Evolutionary conservation across 2,888 invertebrate genomes (phyloP).

Genomic region (Onthophagus sagittarius): DNA sequence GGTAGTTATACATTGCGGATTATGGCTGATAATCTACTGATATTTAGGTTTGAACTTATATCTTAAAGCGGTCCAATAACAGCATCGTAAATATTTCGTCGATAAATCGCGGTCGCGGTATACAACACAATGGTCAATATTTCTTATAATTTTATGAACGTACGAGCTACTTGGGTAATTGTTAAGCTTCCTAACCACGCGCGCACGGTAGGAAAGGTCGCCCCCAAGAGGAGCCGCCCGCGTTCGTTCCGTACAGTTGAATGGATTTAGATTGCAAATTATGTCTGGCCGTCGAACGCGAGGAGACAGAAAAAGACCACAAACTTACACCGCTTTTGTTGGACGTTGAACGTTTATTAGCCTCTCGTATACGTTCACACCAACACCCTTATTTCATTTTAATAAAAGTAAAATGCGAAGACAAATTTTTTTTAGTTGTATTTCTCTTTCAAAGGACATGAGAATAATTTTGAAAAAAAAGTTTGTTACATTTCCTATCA

Average conservation of each 20-base stretch:
- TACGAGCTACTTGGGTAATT: slow-evolving; percentile 27
- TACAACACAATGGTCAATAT: slow-evolving; percentile 28
- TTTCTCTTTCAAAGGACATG: background rate
- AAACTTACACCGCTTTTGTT: slow-evolving; percentile 22
- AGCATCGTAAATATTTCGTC: background rate
- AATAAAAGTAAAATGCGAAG: no score
- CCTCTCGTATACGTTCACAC: slow-evolving; percentile 15
- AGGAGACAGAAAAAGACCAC: slow-evolving; percentile 23
- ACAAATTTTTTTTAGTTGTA: no score
- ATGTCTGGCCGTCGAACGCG: slow-evolving; percentile 30
- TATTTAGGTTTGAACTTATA: background rate
- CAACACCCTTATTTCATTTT: background rate
- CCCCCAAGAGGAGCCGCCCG: slow-evolving; percentile 24
- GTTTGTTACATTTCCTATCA: background rate
- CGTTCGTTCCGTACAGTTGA: slow-evolving; percentile 26
- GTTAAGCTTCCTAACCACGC: slow-evolving; percentile 32
- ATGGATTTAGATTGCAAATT: slow-evolving; percentile 37
- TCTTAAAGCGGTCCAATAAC: background rate
- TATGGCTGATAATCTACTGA: background rate
- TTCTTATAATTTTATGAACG: slow-evolving; percentile 29
- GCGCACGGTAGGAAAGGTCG: slow-evolving; percentile 18
- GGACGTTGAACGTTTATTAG: slow-evolving; percentile 29
- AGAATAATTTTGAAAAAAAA: background rate
- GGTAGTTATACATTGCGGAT: background rate
- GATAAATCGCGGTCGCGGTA: background rate